Evolutionary conservation across 2,888 invertebrate genomes (phyloP).

Genomic region (Dolomedes plantarius): DNA sequence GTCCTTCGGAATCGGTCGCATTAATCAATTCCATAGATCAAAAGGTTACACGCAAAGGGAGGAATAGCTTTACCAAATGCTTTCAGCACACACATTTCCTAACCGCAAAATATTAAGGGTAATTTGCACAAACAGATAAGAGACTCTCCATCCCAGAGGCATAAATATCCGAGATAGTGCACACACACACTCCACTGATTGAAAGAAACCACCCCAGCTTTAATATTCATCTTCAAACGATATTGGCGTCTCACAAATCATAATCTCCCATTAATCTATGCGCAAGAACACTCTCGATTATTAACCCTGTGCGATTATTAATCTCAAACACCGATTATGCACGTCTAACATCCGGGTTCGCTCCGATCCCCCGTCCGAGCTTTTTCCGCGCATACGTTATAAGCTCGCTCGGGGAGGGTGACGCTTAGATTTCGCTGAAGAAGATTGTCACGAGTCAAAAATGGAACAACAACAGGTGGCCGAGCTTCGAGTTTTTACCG

Average conservation of each 20-base stretch:
- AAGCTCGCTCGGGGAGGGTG: conserved; percentile 19
- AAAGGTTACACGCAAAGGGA: no score
- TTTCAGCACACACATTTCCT: no score
- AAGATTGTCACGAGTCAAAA: conserved; percentile 40
- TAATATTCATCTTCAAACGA: not conserved
- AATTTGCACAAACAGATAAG: no score
- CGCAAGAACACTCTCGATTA: conserved; percentile 49
- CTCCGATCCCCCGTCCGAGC: not conserved
- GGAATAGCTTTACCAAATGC: no score
- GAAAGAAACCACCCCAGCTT: not conserved
- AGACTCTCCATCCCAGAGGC: no score
- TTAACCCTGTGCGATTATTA: conserved; percentile 55
- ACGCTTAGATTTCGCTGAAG: not conserved
- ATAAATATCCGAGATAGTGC: no score
- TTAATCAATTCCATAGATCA: no score
- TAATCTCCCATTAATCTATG: conserved; percentile 62
- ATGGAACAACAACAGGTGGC: conserved; percentile 51
- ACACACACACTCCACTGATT: no score
- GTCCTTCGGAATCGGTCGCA: no score
- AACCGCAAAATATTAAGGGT: no score
- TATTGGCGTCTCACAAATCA: conserved; percentile 39
- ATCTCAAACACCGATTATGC: conserved; percentile 46
- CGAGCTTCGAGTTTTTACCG: not conserved
- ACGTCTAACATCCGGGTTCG: conserved; percentile 54
- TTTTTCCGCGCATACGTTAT: conserved; percentile 36